These are phyloP conservation scores for Zoanthus sansibaricus DNA, from an alignment of 92 coral and sea anemone species.

Conservation along the genomic window DNA sequence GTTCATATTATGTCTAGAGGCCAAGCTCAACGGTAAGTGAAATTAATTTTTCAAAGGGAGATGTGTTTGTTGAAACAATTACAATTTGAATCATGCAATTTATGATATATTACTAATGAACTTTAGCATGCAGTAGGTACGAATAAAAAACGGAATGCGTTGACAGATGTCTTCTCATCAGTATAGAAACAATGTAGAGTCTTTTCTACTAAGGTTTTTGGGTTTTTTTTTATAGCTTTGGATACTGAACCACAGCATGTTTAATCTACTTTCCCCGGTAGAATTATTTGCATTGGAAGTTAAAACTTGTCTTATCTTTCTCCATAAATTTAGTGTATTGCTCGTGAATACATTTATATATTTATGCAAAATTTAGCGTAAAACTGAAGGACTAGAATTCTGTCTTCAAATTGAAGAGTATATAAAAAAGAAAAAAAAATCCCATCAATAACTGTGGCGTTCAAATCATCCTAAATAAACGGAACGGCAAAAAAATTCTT, in stretches of 20 bases:
- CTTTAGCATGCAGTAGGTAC: background rate
- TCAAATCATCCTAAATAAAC: constrained; percentile 3
- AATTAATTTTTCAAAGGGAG: background rate
- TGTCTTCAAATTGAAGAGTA: constrained; percentile 46
- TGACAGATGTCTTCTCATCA: background rate
- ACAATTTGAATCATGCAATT: constrained; percentile 2
- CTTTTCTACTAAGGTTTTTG: background rate
- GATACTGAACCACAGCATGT: background rate
- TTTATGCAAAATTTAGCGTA: background rate
- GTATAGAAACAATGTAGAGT: background rate
- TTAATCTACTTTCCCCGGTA: background rate
- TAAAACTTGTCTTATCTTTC: background rate
- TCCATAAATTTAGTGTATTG: background rate
- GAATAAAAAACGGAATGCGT: background rate
- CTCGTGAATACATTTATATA: background rate
- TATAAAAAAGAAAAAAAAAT: constrained; percentile 38
- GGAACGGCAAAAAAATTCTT: background rate
- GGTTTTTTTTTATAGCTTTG: background rate
- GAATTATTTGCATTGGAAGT: background rate
- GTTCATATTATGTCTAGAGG: constrained; percentile 47
- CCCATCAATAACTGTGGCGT: constrained; percentile 27
- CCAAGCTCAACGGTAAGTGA: constrained; percentile 42
- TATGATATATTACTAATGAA: background rate
- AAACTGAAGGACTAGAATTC: constrained; percentile 8
- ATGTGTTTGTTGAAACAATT: constrained; percentile 12